These are phyloP conservation scores for Sycophila texana DNA, from an alignment of 2,888 invertebrate species.

Conservation along the genomic window DNA sequence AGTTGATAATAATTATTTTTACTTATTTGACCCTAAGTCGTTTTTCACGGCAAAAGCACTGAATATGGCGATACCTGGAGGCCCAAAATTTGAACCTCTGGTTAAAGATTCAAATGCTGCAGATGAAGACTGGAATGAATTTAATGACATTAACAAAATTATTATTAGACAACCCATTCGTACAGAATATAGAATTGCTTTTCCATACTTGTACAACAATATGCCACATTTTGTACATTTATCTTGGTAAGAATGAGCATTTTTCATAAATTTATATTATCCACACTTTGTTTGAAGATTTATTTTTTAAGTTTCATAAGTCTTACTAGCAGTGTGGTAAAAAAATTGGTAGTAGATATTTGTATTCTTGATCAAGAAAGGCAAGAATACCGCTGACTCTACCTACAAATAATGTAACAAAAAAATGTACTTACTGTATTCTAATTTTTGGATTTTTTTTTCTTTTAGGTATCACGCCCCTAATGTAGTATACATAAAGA, in stretches of 20 bases:
- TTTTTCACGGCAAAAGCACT: slow-evolving; percentile 99
- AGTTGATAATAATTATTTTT: slow-evolving; percentile 99
- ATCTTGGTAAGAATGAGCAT: slow-evolving; percentile 87
- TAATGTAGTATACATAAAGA: slow-evolving; percentile 99
- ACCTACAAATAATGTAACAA: slow-evolving; percentile 71
- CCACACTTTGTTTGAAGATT: slow-evolving; percentile 75
- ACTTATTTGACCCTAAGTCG: slow-evolving; percentile 98
- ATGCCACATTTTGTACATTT: slow-evolving; percentile 98
- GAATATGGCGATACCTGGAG: slow-evolving; percentile 99
- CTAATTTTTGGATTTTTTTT: slow-evolving; percentile 35
- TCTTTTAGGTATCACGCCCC: slow-evolving; percentile 96
- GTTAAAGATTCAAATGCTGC: slow-evolving; percentile 98
- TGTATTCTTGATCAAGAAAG: slow-evolving; percentile 75
- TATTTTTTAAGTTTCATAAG: slow-evolving; percentile 61
- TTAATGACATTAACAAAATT: slow-evolving; percentile 99
- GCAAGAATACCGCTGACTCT: slow-evolving; percentile 79
- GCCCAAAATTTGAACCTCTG: slow-evolving; percentile 99
- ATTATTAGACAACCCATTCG: slow-evolving; percentile 99
- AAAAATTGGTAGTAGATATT: slow-evolving; percentile 78
- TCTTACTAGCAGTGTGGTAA: slow-evolving; percentile 80
- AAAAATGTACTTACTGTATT: slow-evolving; percentile 1
- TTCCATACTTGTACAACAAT: slow-evolving; percentile 99
- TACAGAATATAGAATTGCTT: slow-evolving; percentile 99
- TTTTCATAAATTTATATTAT: slow-evolving; percentile 13
- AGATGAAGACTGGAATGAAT: slow-evolving; percentile 99